These are phyloP conservation scores for Hypothenemus hampei DNA, from an alignment of 1,140 invertebrate species.

Conservation along the genomic window DNA sequence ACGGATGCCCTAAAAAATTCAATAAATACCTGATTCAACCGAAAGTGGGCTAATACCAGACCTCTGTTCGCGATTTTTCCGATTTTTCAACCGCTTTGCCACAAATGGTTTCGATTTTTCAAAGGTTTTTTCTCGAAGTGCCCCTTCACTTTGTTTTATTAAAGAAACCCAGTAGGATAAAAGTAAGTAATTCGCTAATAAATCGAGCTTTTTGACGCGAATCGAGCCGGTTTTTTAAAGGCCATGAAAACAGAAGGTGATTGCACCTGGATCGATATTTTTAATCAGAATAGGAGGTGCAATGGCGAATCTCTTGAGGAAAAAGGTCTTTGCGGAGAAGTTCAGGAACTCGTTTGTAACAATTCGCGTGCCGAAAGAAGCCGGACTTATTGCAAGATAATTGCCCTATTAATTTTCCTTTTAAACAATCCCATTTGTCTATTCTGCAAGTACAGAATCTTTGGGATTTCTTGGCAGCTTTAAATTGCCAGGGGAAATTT, in stretches of 20 bases:
- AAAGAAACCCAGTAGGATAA: constrained; percentile 14
- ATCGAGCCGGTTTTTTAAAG: too few relatives aligned
- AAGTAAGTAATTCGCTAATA: constrained; percentile 22
- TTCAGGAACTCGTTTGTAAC: constrained; percentile 25
- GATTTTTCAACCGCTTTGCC: constrained; percentile 22
- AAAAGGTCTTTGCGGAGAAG: constrained; percentile 12
- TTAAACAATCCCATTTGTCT: constrained; percentile 25
- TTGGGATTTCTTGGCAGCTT: too few relatives aligned
- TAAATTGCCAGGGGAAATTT: too few relatives aligned
- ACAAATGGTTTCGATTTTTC: constrained; percentile 21
- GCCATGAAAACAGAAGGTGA: too few relatives aligned
- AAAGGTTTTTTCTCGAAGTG: constrained; percentile 14
- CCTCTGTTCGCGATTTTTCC: constrained; percentile 21
- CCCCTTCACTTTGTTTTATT: constrained; percentile 23
- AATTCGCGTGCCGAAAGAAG: constrained; percentile 24
- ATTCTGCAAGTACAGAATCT: constrained; percentile 20
- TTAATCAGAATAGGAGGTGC: constrained; percentile 21
- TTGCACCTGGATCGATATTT: constrained; percentile 17
- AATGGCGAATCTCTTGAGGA: constrained; percentile 5
- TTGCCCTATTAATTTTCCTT: constrained; percentile 27
- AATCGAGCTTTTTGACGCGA: constrained; percentile 5
- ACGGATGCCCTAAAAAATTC: constrained; percentile 9
- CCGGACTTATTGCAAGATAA: constrained; percentile 26
- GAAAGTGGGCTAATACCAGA: constrained; percentile 17
- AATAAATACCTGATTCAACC: constrained; percentile 23